Evolutionary conservation across 2,113 vertebrate species (phyloP).

Genomic region (Grammomys surdaster): DNA sequence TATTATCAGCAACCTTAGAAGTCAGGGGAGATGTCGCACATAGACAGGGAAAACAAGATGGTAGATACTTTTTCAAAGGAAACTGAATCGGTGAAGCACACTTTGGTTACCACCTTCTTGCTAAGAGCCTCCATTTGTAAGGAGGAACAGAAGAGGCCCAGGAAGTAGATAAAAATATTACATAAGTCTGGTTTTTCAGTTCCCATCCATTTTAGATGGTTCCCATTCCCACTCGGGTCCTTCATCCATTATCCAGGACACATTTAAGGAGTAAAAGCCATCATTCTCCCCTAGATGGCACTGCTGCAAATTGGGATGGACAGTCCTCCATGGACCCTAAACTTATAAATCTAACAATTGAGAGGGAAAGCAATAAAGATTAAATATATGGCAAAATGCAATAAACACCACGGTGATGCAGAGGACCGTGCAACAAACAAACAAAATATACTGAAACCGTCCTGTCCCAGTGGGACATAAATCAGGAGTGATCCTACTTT

Average conservation of each 20-base stretch:
- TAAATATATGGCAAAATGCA: conserved; percentile 86
- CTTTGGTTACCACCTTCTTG: neutral
- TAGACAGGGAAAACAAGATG: neutral
- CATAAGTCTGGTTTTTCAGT: neutral
- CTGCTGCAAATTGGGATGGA: conserved; percentile 65
- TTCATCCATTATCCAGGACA: neutral
- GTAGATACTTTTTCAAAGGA: conserved; percentile 3
- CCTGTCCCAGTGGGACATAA: conserved; percentile 82
- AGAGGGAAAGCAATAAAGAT: conserved; percentile 84
- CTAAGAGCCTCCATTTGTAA: conserved; percentile 1
- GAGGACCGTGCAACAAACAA: conserved; percentile 84
- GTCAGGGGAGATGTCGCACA: neutral
- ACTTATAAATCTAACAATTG: conserved; percentile 72
- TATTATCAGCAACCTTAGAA: neutral
- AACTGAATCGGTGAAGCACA: conserved; percentile 12
- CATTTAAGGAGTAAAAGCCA: conserved; percentile 8
- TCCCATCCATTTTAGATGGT: conserved; percentile 7
- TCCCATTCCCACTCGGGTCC: conserved; percentile 31
- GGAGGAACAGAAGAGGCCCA: neutral
- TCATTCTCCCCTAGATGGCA: conserved; percentile 71
- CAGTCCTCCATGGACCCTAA: conserved; percentile 54
- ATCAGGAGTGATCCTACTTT: conserved; percentile 84
- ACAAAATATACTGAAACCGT: conserved; percentile 84
- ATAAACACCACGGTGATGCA: conserved; percentile 83
- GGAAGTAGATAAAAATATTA: conserved; percentile 3